Evolutionary conservation across 2,113 vertebrate genomes (phyloP).

Genomic region (Nansenia antarctica): DNA sequence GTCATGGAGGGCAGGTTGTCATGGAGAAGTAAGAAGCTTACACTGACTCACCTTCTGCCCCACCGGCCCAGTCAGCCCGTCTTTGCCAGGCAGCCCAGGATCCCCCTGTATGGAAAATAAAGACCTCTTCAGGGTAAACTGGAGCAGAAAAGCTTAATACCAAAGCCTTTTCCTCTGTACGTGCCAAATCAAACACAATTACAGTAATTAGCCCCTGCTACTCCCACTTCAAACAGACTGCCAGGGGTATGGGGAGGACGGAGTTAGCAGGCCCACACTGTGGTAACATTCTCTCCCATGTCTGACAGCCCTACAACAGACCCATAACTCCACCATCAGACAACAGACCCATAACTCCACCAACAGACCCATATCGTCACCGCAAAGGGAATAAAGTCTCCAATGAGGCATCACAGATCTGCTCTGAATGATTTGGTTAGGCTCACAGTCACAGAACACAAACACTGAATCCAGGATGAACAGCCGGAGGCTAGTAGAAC

Average conservation of each 20-base stretch:
- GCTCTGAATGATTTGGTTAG: not conserved
- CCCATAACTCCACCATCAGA: not conserved
- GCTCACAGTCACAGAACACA: not conserved
- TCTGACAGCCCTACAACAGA: not conserved
- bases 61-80: constrained; percentile 42
- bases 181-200: constrained; percentile 43
- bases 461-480: too few species aligned
- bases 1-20: too few species aligned
- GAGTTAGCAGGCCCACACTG: constrained; percentile 5
- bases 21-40: not conserved
- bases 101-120: constrained; percentile 58
- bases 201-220: constrained; percentile 17
- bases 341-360: not conserved
- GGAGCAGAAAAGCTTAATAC: constrained; percentile 4
- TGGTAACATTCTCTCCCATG: not conserved
- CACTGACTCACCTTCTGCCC: constrained; percentile 63
- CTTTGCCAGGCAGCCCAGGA: constrained; percentile 50
- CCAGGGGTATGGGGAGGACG: not conserved
- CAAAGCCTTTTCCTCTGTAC: constrained; percentile 10
- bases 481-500: not conserved
- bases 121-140: constrained; percentile 15
- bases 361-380: not conserved
- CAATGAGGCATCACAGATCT: not conserved
- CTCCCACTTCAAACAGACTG: not conserved
- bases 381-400: not conserved